A percentile compares a stretch with the other conserved stretches of the same genome.
Evolutionary conservation across 2,797 vertebrate species (phyloP).

Genomic region (Macroramphosus scolopax): DNA sequence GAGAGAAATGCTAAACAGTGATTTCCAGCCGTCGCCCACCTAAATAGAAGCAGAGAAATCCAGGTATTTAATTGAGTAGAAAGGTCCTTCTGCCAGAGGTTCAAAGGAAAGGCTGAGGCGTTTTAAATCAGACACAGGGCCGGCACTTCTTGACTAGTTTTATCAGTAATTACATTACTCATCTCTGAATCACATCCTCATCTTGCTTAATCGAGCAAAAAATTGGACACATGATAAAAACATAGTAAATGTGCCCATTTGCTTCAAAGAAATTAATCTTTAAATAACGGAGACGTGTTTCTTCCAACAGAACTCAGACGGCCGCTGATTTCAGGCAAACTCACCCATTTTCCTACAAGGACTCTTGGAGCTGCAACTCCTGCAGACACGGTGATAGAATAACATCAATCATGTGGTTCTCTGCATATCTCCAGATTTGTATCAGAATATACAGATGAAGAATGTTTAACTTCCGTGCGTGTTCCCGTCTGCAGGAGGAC

Average conservation of each 20-base stretch:
- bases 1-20: constrained; percentile 49
- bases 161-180: constrained; percentile 75
- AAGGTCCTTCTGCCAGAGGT: constrained; percentile 40
- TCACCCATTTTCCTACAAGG: constrained; percentile 32
- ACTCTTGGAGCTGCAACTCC: no score
- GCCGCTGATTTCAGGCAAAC: constrained; percentile 35
- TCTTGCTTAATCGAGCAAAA: constrained; percentile 67
- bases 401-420: no score
- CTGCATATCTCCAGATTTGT: no score
- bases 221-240: constrained; percentile 58
- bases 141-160: constrained; percentile 60
- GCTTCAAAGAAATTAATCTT: constrained; percentile 63
- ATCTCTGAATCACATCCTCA: constrained; percentile 68
- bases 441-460: no score
- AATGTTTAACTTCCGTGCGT: no score
- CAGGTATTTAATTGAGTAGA: constrained; percentile 56
- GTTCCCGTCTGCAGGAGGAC: no score
- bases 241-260: constrained; percentile 65
- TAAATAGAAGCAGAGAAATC: constrained; percentile 53
- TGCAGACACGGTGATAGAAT: no score
- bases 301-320: constrained; percentile 15
- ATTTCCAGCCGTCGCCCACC: constrained; percentile 48
- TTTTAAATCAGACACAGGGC: constrained; percentile 65
- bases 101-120: constrained; percentile 64
- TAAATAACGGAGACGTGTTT: constrained; percentile 40